These are phyloP conservation scores for Mimumesa dahlbomi DNA, from an alignment of 2,888 invertebrate genomes.

Conservation along the genomic window DNA sequence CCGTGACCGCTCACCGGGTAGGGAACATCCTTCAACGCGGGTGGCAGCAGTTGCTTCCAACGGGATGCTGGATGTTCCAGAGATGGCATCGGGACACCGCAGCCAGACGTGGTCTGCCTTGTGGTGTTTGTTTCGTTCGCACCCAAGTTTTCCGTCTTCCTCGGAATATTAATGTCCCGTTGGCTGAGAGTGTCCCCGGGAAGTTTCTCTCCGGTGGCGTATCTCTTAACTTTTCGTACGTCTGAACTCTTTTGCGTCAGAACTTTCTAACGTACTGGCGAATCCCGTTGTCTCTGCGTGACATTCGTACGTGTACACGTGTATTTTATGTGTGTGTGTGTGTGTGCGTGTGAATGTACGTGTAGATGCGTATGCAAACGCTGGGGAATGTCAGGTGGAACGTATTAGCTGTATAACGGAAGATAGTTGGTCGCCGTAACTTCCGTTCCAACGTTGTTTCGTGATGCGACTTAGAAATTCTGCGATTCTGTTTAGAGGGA, in stretches of 20 bases:
- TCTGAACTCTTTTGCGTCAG: slow-evolving; percentile 18
- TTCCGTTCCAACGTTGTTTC: slow-evolving; percentile 9
- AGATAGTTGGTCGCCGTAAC: slow-evolving; percentile 10
- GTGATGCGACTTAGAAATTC: slow-evolving; percentile 9
- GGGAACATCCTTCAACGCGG: slow-evolving; percentile 36
- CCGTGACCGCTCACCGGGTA: slow-evolving; percentile 18
- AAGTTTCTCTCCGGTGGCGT: slow-evolving; percentile 12
- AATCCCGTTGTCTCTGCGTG: neutral
- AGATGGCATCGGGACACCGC: slow-evolving; percentile 55
- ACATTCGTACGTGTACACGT: too few species aligned
- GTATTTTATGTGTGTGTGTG: neutral
- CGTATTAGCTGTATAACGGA: slow-evolving; percentile 19
- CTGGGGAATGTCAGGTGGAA: slow-evolving; percentile 13
- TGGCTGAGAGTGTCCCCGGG: slow-evolving; percentile 8
- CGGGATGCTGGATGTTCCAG: slow-evolving; percentile 39
- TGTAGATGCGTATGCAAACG: too few species aligned
- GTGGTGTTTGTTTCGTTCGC: neutral
- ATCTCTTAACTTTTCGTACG: slow-evolving; percentile 12
- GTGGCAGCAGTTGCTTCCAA: slow-evolving; percentile 28
- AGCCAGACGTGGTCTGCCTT: too few species aligned
- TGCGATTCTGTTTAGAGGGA: neutral
- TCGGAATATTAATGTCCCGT: slow-evolving; percentile 33
- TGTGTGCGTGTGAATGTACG: neutral
- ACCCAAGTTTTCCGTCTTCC: slow-evolving; percentile 3
- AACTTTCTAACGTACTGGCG: slow-evolving; percentile 4